phyloP scores from a whole-genome alignment of 2,888 invertebrate genomes.

The Augochlorella aurata region DNA sequence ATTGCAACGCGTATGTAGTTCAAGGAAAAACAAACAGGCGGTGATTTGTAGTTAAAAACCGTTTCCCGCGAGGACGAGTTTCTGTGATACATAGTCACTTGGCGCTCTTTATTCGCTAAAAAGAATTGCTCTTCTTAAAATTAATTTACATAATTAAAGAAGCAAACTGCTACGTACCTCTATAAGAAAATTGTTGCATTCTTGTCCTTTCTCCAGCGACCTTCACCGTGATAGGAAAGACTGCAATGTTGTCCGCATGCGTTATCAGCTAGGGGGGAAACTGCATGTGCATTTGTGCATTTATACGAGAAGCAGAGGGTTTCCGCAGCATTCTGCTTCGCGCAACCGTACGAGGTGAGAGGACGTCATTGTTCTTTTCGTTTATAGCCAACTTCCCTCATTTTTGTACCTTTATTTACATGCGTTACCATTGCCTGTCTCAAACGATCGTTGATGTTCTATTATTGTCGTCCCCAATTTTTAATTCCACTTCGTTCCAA shows the following conservation, averaged over 20 bases:
- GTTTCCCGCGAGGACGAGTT: background rate
- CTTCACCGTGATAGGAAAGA: background rate
- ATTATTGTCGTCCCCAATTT: background rate
- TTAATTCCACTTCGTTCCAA: background rate
- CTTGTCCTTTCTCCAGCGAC: background rate
- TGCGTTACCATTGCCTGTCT: background rate
- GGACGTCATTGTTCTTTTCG: background rate
- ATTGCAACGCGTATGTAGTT: background rate
- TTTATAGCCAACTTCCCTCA: background rate
- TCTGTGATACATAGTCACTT: background rate
- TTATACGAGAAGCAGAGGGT: background rate
- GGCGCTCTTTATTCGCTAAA: background rate
- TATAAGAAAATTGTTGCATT: background rate
- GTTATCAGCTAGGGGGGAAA: slow-evolving; percentile 6
- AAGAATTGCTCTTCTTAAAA: background rate
- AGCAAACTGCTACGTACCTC: background rate
- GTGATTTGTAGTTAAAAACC: background rate
- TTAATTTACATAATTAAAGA: background rate
- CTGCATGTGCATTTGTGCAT: background rate
- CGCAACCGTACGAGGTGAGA: slow-evolving; percentile 10
- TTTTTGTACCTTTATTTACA: background rate
- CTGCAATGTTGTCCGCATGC: slow-evolving; percentile 1
- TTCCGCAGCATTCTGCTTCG: slow-evolving; percentile 7
- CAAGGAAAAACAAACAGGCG: slow-evolving; percentile 10
- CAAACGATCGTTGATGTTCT: background rate